phyloP scores from a whole-genome alignment of 2,888 invertebrate genomes.

The Drosophila mimica region DNA sequence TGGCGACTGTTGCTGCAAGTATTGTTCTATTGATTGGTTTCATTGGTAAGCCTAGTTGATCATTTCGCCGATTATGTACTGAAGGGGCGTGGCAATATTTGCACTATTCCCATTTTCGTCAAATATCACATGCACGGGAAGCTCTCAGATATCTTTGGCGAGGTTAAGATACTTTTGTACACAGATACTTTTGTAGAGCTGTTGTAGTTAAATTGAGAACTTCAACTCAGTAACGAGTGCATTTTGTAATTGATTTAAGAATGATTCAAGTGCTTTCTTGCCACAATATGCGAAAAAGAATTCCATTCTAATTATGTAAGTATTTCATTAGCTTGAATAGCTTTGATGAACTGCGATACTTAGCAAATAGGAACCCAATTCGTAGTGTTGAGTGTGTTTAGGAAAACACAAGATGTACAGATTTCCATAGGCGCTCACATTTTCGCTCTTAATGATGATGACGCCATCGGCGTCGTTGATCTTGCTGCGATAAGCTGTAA shows the following conservation, averaged over 20 bases:
- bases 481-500: conserved; percentile 51
- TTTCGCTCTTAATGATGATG: conserved; percentile 49
- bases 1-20: conserved; percentile 1
- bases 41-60: conserved; percentile 7
- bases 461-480: conserved; percentile 47
- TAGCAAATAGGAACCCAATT: not conserved
- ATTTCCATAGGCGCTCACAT: conserved; percentile 13
- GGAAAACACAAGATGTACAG: conserved; percentile 6
- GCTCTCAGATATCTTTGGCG: not conserved
- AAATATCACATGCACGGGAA: not conserved
- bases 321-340: not conserved
- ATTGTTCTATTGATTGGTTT: conserved; percentile 31
- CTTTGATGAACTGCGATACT: not conserved
- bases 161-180: not conserved
- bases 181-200: not conserved
- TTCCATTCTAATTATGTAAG: not conserved
- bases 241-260: not conserved
- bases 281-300: not conserved
- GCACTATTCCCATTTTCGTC: not conserved
- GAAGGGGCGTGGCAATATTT: not conserved
- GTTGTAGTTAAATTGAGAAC: not conserved
- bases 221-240: not conserved
- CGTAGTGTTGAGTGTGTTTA: not conserved
- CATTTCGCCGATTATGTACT: conserved; percentile 1
- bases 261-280: not conserved